These are phyloP conservation scores for Copsychus sechellarum DNA, from an alignment of 2,113 vertebrate species.

Conservation along the genomic window DNA sequence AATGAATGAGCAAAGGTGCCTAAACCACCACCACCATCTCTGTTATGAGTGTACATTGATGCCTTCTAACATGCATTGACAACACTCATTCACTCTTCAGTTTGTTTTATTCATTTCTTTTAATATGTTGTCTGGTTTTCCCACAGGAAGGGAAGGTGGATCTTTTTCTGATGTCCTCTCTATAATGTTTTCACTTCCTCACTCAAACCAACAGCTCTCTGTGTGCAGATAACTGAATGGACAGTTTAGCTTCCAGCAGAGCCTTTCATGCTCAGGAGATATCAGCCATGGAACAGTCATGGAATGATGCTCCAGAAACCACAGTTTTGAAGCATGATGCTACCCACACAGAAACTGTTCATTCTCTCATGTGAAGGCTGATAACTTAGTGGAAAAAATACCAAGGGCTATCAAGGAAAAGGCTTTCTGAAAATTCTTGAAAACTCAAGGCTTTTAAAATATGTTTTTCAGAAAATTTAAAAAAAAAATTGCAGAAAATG, in stretches of 20 bases:
- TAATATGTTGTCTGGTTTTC: background rate
- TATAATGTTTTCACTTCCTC: background rate
- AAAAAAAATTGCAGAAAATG: background rate
- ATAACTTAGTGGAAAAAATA: background rate
- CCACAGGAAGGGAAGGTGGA: background rate
- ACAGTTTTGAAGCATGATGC: background rate
- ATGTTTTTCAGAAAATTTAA: background rate
- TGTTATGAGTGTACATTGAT: background rate
- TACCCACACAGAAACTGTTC: background rate
- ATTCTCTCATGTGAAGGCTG: background rate
- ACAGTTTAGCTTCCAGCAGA: background rate
- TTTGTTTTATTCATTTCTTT: background rate
- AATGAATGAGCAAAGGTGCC: background rate
- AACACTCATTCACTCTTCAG: background rate
- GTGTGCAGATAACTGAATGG: background rate
- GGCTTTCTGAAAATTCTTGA: background rate
- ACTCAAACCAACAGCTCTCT: background rate
- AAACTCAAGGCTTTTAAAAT: background rate
- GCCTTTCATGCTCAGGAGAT: background rate
- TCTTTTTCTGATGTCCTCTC: background rate
- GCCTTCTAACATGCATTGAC: background rate
- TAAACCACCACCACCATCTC: background rate
- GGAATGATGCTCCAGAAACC: background rate
- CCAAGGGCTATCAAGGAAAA: conserved; percentile 8
- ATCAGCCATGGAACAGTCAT: background rate